These are phyloP conservation scores for Bradypodion ventrale DNA, from an alignment of 2,797 vertebrate species.

Conservation along the genomic window DNA sequence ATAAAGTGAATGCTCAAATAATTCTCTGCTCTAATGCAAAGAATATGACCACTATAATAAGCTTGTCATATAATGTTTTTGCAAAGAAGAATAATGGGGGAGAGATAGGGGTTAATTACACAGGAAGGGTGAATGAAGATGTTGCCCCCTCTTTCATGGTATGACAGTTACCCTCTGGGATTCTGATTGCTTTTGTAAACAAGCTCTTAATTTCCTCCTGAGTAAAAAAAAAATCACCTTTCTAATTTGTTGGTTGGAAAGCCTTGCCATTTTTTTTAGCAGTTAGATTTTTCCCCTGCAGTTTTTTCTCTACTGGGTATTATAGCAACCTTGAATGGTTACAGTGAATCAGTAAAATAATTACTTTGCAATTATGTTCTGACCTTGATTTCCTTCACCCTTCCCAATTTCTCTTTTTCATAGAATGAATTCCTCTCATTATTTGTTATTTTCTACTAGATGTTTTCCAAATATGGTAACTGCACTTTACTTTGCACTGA, in stretches of 20 bases:
- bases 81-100: no score
- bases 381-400: slow-evolving; percentile 60
- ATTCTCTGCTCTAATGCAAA: background rate
- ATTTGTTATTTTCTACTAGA: slow-evolving; percentile 31
- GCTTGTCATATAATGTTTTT: background rate
- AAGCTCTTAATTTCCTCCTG: slow-evolving; percentile 34
- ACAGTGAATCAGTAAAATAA: slow-evolving; percentile 63
- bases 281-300: slow-evolving; percentile 45
- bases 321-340: slow-evolving; percentile 60
- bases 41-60: background rate
- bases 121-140: slow-evolving; percentile 10
- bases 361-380: slow-evolving; percentile 49
- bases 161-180: slow-evolving; percentile 3
- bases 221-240: slow-evolving; percentile 35
- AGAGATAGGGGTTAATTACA: background rate
- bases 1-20: background rate
- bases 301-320: slow-evolving; percentile 58
- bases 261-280: slow-evolving; percentile 58
- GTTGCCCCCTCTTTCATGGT: background rate
- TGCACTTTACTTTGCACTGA: slow-evolving; percentile 20
- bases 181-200: slow-evolving; percentile 31
- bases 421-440: slow-evolving; percentile 33
- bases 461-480: slow-evolving; percentile 43
- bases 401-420: slow-evolving; percentile 33
- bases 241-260: slow-evolving; percentile 35